phyloP scores from a whole-genome alignment of 2,113 vertebrate species.

The Chloebia gouldiae region DNA sequence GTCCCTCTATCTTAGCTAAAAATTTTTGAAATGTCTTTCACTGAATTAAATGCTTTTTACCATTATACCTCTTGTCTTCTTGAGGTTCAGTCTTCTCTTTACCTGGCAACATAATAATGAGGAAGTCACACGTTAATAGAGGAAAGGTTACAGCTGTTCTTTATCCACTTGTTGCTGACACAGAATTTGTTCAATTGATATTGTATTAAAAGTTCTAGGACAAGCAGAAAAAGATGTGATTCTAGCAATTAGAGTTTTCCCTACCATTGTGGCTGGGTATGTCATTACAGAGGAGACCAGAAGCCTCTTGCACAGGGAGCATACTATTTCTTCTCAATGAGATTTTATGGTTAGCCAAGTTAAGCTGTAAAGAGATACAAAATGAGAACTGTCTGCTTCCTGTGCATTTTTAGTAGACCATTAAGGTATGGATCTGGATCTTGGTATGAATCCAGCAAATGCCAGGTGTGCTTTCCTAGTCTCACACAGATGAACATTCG shows the following conservation, averaged over 20 bases:
- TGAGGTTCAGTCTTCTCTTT: background rate
- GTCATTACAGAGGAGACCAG: background rate
- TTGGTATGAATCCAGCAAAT: background rate
- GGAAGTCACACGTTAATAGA: background rate
- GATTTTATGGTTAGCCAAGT: background rate
- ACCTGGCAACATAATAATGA: background rate
- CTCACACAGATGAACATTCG: background rate
- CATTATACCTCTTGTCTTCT: background rate
- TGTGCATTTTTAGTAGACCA: background rate
- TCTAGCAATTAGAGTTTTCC: background rate
- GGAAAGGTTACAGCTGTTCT: background rate
- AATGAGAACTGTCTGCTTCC: background rate
- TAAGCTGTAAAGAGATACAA: background rate
- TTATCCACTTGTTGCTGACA: background rate
- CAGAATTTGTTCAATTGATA: background rate
- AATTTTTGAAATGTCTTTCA: background rate
- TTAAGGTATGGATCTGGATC: background rate
- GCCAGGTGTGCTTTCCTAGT: background rate
- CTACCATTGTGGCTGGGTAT: background rate
- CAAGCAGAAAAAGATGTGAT: background rate
- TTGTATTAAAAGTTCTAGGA: background rate
- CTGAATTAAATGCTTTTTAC: background rate
- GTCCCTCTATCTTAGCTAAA: background rate
- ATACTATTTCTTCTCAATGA: background rate
- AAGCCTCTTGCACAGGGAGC: background rate